A percentile compares a stretch with the other conserved stretches of the same genome.
These are phyloP conservation scores for Moxostoma hubbsi DNA, from an alignment of 2,797 vertebrate species.

Conservation along the genomic window DNA sequence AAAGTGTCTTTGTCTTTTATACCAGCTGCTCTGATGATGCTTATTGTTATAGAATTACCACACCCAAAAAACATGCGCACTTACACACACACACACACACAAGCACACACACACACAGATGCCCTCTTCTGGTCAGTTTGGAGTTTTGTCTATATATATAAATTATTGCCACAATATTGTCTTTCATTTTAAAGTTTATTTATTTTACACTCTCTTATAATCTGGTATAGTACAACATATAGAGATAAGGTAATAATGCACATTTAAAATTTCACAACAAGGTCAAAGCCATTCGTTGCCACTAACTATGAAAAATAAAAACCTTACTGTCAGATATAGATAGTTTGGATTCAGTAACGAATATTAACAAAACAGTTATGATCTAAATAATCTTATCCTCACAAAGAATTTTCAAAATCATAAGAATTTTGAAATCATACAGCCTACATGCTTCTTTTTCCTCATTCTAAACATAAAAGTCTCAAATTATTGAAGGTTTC, in stretches of 20 bases:
- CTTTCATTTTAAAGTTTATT: neutral
- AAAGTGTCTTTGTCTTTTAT: slow-evolving; percentile 22
- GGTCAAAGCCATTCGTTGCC: too few species aligned
- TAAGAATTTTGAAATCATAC: too few species aligned
- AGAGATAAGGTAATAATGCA: neutral
- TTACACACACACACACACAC: neutral
- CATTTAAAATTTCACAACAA: too few species aligned
- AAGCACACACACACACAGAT: neutral
- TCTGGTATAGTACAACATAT: too few species aligned
- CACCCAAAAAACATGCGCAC: slow-evolving; percentile 13
- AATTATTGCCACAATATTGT: neutral
- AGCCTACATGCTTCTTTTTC: too few species aligned
- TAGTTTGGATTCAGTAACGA: too few species aligned
- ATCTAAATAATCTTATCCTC: too few species aligned
- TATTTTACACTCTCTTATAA: too few species aligned
- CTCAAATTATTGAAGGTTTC: neutral
- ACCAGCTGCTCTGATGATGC: neutral
- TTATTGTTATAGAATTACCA: slow-evolving; percentile 33
- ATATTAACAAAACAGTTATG: neutral
- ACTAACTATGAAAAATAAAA: neutral
- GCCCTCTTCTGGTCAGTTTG: slow-evolving; percentile 42
- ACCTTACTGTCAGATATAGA: neutral
- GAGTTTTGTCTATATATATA: neutral
- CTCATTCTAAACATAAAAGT: neutral
- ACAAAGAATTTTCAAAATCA: too few species aligned